phyloP scores from a whole-genome alignment of 2,113 vertebrate species.

The Panthera tigris region DNA sequence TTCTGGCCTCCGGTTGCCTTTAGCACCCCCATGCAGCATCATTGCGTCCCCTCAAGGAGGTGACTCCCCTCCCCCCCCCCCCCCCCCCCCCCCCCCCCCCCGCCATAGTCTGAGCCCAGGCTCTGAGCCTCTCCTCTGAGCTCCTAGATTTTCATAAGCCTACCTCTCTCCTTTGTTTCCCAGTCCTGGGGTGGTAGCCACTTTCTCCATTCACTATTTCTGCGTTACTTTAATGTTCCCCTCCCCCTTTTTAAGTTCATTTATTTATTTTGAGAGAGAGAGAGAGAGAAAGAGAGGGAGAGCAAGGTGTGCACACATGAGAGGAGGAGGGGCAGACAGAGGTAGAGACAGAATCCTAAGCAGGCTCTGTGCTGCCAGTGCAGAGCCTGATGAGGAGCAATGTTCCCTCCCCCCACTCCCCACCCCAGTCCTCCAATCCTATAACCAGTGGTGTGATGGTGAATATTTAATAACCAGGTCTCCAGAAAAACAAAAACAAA shows the following conservation, averaged over 20 bases:
- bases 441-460: not conserved
- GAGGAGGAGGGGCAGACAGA: no score
- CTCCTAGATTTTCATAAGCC: not conserved
- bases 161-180: not conserved
- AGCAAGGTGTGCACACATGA: no score
- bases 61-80: no score
- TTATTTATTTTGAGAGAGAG: no score
- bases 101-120: not conserved
- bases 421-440: not conserved
- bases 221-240: not conserved
- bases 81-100: no score
- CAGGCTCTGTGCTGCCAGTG: no score
- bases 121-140: not conserved
- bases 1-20: not conserved
- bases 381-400: no score
- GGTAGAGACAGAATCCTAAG: no score
- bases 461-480: not conserved
- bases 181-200: not conserved
- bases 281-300: no score
- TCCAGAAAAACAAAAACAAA: constrained; percentile 14
- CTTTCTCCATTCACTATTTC: not conserved
- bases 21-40: not conserved
- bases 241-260: not conserved
- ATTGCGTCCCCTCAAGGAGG: not conserved
- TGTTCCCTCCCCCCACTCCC: not conserved